Conservation (phyloP, 2,888 invertebrate genomes). For the Neuroscelio doddi region DNA sequence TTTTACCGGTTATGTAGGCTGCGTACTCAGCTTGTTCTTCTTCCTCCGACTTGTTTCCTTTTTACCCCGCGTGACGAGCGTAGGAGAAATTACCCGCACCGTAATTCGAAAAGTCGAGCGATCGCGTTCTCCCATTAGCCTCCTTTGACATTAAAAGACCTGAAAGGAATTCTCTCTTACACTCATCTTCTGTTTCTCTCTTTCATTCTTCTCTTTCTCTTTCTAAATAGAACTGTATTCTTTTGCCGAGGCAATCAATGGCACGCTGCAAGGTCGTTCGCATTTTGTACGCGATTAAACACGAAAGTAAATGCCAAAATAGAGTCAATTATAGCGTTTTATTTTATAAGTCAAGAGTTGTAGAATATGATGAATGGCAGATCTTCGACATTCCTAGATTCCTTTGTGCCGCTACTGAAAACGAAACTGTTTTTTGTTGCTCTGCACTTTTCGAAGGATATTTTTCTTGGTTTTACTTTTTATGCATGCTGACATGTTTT, state of each 20-base stretch:
- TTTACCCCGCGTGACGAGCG: constrained; percentile 55
- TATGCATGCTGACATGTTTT: background rate
- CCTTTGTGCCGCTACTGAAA: background rate
- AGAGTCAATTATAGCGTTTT: background rate
- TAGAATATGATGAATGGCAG: background rate
- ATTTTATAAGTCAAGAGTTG: background rate
- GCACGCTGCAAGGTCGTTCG: constrained; percentile 12
- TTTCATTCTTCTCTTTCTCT: constrained; percentile 8
- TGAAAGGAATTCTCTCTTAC: constrained; percentile 54
- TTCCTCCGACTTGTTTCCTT: constrained; percentile 55
- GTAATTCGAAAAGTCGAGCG: constrained; percentile 60
- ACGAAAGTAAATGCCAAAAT: constrained; percentile 14
- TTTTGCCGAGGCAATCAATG: constrained; percentile 8
- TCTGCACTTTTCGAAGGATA: background rate
- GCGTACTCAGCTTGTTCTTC: constrained; percentile 50
- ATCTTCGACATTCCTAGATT: constrained; percentile 4
- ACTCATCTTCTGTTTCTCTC: constrained; percentile 6
- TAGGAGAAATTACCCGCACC: constrained; percentile 67
- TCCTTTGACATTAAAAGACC: constrained; percentile 60
- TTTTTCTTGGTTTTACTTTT: background rate
- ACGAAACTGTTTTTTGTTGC: no score
- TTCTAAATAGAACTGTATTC: constrained; percentile 13
- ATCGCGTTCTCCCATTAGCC: constrained; percentile 67
- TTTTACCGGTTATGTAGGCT: constrained; percentile 56
- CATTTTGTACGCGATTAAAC: constrained; percentile 3